Base-by-base conservation (phyloP, 2,797 vertebrate species). In the Anas bahamensis region DNA sequence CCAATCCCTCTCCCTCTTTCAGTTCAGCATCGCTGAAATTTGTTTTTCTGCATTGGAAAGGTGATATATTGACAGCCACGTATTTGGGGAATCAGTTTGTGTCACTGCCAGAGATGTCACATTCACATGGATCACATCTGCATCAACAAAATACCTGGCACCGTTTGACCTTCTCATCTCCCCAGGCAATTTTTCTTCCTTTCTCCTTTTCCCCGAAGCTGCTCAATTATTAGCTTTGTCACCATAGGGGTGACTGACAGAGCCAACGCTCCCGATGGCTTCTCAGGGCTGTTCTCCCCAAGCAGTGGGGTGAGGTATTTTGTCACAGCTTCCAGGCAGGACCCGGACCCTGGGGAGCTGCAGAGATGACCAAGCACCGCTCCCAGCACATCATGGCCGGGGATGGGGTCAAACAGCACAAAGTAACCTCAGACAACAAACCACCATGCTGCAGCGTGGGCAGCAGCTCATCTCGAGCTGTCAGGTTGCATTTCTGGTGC, bases 261-360 rank as follows among this genome's bases (percentile, higher is more conserved):
- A 94, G 14, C n/a, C 72, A 50, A 15, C 10, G 31, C 28, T 53
- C 24, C 2, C 3, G 18, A 26, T 11, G 44, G 17, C 55, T 82
- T 48, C 28, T 33, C 68, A 84, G 70, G 26, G 48, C 48, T 50
- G n/a, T 26, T 89, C 4, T 68, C 56, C 12, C 50, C 1, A 1
- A 14, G 50, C 39, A 42, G 61, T 6, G 26, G 28, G 28, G 28
- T 17, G 35, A 56, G 17, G 13, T 33, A 17, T 71, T 77, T 77
- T 53, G 71, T 60, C 56, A 64, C 41, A 52, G n/a, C 19, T 39
- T 7, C 16, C 1, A 0, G 16, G 29, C 60, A 37, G 81, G 31
- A 73, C 44, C 17, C 0, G 0, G 0, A 24, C 18, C 2, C 0
- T 1, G 4, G 19, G 66, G 29, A 84, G 59, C 48, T 2, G 2